Conservation (phyloP, 2,113 vertebrate genomes). For the Ceyx melanurus region DNA sequence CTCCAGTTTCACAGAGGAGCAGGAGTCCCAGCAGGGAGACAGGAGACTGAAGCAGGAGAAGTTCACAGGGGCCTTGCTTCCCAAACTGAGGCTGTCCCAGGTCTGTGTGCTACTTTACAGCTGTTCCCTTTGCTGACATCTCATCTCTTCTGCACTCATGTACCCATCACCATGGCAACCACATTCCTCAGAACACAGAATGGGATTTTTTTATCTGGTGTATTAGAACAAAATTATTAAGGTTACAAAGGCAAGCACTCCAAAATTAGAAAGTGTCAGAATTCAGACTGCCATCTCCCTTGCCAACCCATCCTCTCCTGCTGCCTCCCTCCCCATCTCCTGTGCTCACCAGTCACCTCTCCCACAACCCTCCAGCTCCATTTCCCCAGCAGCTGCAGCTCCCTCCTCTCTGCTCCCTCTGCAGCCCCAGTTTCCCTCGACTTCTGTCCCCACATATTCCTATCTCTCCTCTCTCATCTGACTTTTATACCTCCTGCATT, state of each 20-base stretch:
- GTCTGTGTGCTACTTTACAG: slow-evolving; percentile 26
- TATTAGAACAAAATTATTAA: slow-evolving; percentile 70
- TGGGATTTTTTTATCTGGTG: slow-evolving; percentile 43
- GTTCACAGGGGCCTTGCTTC: not conserved
- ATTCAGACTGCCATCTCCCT: slow-evolving; percentile 45
- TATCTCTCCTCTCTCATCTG: slow-evolving; percentile 18
- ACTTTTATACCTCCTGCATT: slow-evolving; percentile 50
- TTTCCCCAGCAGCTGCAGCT: not conserved
- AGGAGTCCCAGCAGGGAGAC: not conserved
- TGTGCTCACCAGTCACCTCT: not conserved
- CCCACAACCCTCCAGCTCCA: not conserved
- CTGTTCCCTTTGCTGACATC: slow-evolving; percentile 44
- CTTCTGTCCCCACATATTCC: slow-evolving; percentile 3
- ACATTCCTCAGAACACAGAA: slow-evolving; percentile 49
- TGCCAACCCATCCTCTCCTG: not conserved
- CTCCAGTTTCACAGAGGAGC: not conserved
- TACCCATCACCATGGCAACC: slow-evolving; percentile 60
- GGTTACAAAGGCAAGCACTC: slow-evolving; percentile 57
- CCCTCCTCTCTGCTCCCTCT: not conserved
- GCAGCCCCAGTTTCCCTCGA: not conserved
- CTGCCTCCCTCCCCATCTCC: not conserved
- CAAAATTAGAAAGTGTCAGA: slow-evolving; percentile 57
- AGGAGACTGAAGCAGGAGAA: not conserved
- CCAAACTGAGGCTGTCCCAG: not conserved
- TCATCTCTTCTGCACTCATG: slow-evolving; percentile 57